phyloP scores from a whole-genome alignment of 2,888 invertebrate genomes.

The Ophion costatus region DNA sequence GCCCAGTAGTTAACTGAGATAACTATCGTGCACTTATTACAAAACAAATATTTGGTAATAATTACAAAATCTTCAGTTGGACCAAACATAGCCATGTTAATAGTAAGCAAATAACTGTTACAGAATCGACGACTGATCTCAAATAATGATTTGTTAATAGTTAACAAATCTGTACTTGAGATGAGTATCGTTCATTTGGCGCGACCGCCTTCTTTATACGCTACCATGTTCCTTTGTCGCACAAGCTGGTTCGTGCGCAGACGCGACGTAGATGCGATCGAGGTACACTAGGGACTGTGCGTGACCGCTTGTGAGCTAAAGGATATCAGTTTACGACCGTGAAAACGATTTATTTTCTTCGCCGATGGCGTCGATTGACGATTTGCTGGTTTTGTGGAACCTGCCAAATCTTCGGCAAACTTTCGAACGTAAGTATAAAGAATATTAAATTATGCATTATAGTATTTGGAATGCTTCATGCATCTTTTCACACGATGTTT shows the following conservation, averaged over 20 bases:
- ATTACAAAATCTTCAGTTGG: background rate
- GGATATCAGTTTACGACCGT: background rate
- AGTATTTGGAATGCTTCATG: no score
- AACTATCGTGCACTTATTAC: no score
- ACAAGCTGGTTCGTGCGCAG: background rate
- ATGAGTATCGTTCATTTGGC: constrained; percentile 8
- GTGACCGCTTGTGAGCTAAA: background rate
- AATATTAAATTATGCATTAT: background rate
- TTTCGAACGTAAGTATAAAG: background rate
- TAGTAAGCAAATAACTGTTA: background rate
- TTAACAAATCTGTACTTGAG: constrained; percentile 22
- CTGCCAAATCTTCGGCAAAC: no score
- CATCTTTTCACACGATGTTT: no score
- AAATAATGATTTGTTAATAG: constrained; percentile 12
- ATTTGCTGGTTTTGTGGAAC: no score
- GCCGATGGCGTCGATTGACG: no score
- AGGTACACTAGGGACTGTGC: no score
- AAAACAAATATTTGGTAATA: constrained; percentile 11
- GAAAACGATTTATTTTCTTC: no score
- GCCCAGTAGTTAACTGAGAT: no score
- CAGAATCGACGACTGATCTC: background rate
- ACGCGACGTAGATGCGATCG: no score
- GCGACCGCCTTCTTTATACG: background rate
- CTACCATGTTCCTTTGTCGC: background rate
- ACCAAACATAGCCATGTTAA: background rate